Base-by-base conservation (phyloP, 2,888 invertebrate species). In the Hofmannophila pseudospretella region DNA sequence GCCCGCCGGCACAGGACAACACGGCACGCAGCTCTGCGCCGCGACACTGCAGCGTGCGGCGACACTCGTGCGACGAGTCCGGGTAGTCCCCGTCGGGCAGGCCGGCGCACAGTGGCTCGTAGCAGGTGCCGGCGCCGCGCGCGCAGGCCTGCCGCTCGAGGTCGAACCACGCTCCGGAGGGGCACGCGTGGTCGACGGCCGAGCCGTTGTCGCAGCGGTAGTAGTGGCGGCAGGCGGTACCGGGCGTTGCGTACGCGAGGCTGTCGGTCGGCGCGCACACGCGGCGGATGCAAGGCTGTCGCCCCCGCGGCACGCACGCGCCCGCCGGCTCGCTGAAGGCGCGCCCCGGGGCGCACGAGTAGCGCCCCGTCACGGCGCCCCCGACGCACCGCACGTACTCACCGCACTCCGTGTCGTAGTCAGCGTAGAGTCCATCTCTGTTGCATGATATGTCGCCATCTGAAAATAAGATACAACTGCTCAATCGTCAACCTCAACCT, bases 41-140 rank as follows among this genome's bases (percentile, higher is more conserved):
- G 40, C 72, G 69, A 50, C 90, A 90, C 10, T 64, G 66, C 39
- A 88, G 72, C 14, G 73, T 72, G 8, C 90, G 82, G 0, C 84
- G 82, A 51, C 90, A 90, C 35, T 85, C 82, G 51, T 90, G 89
- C 1, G 88, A 89, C 3, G 88, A 76, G 58, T 90, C 90, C 13
- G 88, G 84, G 57, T 89, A 89, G 27, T 76, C 64, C 0, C 90
- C 90, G 61, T 90, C 88, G 1, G 86, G 76, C 26, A 89, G 71
- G 1, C 89, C 89, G 4, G 87, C 80, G 58, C 90, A 90, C 26
- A 89, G 75, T 8, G 89, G 88, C 50, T 90, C 90, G 65, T 88
- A 89, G 67, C 90, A 90, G 13, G 86, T 79, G 32, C 89, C 89
- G 51, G 88, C 82, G 29, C 85, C 84, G 43, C 85, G 77, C 11